These are phyloP conservation scores for Sinhomidia bicolor DNA, from an alignment of 2,888 invertebrate species.

Conservation along the genomic window DNA sequence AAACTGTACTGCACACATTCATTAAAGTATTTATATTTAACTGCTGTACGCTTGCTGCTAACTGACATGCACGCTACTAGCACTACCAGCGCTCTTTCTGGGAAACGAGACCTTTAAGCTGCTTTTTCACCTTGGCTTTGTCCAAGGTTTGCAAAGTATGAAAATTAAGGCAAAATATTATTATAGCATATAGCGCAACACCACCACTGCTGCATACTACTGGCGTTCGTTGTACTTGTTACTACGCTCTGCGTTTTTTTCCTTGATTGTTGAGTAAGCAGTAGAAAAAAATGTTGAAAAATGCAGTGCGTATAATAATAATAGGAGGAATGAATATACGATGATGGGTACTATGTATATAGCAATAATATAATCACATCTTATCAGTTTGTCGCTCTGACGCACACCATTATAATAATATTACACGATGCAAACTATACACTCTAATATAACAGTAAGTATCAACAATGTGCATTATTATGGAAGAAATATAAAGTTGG, in stretches of 20 bases:
- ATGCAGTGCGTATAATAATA: neutral
- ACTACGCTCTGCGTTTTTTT: neutral
- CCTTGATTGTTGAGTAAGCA: constrained; percentile 40
- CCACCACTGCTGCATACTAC: neutral
- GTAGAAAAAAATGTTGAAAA: neutral
- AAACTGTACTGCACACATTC: neutral
- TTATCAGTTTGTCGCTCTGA: neutral
- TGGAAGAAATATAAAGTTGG: no score
- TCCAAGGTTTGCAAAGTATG: constrained; percentile 55
- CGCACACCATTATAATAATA: neutral
- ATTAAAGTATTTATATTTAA: neutral
- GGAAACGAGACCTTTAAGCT: constrained; percentile 34
- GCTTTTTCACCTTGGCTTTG: constrained; percentile 63
- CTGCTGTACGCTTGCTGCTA: neutral
- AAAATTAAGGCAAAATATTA: constrained; percentile 63
- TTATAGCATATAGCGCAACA: neutral
- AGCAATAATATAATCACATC: no score
- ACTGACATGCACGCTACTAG: neutral
- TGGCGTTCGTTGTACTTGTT: constrained; percentile 3
- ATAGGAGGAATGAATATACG: no score
- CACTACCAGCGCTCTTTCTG: no score
- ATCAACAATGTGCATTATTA: neutral
- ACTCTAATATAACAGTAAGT: no score
- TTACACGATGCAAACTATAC: constrained; percentile 1
- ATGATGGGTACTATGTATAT: no score